phyloP scores from a whole-genome alignment of 2,888 invertebrate genomes.

The Agapostemon virescens region DNA sequence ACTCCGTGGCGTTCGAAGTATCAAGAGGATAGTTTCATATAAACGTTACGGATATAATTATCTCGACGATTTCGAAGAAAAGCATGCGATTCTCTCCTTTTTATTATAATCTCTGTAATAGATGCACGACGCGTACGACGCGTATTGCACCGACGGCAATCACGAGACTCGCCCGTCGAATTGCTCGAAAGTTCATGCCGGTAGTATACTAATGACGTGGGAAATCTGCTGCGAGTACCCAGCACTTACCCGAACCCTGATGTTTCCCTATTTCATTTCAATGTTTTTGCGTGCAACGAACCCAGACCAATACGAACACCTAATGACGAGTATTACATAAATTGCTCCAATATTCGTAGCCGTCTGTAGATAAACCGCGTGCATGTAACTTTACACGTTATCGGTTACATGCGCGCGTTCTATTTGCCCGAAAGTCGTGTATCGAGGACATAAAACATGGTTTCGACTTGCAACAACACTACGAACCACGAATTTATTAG shows the following conservation, averaged over 20 bases:
- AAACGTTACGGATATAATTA: too few relatives aligned
- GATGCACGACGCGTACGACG: slow-evolving; percentile 12
- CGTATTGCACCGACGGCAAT: slow-evolving; percentile 54
- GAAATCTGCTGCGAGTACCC: slow-evolving; percentile 64
- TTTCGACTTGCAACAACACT: too few relatives aligned
- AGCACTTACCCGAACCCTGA: slow-evolving; percentile 54
- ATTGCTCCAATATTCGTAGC: not conserved
- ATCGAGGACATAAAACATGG: not conserved
- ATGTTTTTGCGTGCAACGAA: slow-evolving; percentile 48
- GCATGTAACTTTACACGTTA: not conserved
- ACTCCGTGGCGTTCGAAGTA: too few relatives aligned
- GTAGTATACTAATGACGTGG: slow-evolving; percentile 69
- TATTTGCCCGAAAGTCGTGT: not conserved
- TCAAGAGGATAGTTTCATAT: too few relatives aligned
- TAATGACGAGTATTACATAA: not conserved
- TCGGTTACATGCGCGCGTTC: not conserved
- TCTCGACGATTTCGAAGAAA: not conserved
- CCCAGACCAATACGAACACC: not conserved
- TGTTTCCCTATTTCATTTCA: slow-evolving; percentile 55
- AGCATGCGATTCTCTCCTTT: not conserved
- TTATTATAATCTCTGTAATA: not conserved
- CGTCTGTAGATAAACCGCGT: not conserved
- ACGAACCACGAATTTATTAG: too few relatives aligned
- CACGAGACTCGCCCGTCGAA: slow-evolving; percentile 57
- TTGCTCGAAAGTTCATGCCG: slow-evolving; percentile 67